Conservation (phyloP, 2,888 invertebrate species). For the Gymnocheta viridis region DNA sequence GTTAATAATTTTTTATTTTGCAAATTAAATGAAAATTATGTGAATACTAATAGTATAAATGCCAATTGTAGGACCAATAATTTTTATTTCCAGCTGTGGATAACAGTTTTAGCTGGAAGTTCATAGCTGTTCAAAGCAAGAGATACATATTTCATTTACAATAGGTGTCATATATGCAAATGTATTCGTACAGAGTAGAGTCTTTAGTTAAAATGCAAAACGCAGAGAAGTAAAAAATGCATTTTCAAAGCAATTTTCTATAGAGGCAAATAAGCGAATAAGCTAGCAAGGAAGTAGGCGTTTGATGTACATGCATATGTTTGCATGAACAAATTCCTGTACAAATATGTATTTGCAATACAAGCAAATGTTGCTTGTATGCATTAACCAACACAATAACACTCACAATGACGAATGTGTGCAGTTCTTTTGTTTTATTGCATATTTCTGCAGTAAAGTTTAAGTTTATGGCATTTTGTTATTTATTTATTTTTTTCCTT, state of each 20-base stretch:
- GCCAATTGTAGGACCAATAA: neutral
- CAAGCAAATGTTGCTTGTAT: conserved; percentile 14
- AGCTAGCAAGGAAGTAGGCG: conserved; percentile 64
- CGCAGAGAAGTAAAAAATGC: neutral
- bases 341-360: conserved; percentile 18
- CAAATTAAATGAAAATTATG: neutral
- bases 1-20: conserved; percentile 4
- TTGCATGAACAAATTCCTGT: conserved; percentile 34
- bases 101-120: conserved; percentile 50
- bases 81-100: conserved; percentile 10
- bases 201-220: neutral
- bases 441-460: conserved; percentile 54
- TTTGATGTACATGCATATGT: too few species aligned
- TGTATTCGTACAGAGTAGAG: neutral
- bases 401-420: neutral
- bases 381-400: conserved; percentile 5
- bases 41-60: conserved; percentile 12
- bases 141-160: conserved; percentile 26
- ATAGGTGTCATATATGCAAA: conserved; percentile 31
- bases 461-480: conserved; percentile 69
- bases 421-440: conserved; percentile 7
- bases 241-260: conserved; percentile 17
- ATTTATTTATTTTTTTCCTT: conserved; percentile 32
- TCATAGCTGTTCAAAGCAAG: neutral
- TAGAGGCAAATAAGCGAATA: conserved; percentile 34